These are phyloP conservation scores for Phyllopteryx taeniolatus DNA, from an alignment of 2,113 vertebrate genomes.

Conservation along the genomic window DNA sequence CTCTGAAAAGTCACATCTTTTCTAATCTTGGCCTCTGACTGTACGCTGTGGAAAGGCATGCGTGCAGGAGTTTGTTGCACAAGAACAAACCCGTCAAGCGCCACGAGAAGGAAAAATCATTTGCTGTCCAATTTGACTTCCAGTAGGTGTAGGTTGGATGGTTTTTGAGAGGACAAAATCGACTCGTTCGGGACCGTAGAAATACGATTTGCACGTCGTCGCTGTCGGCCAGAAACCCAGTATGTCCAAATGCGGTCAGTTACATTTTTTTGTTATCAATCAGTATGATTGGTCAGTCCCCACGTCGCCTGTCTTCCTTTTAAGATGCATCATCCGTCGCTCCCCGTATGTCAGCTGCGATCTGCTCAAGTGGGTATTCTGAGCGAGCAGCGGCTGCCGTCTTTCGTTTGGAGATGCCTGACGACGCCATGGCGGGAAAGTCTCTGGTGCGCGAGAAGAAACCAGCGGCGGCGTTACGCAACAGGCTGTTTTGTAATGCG, in stretches of 20 bases:
- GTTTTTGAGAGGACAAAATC: too few species aligned
- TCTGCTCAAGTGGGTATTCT: slow-evolving; percentile 27
- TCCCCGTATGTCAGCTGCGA: neutral
- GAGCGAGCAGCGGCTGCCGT: slow-evolving; percentile 33
- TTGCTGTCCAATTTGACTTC: neutral
- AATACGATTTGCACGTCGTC: too few species aligned
- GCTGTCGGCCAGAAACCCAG: too few species aligned
- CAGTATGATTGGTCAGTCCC: too few species aligned
- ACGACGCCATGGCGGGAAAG: slow-evolving; percentile 19
- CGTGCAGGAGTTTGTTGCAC: neutral
- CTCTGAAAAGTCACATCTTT: slow-evolving; percentile 42
- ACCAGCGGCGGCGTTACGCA: slow-evolving; percentile 51
- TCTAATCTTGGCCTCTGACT: slow-evolving; percentile 62
- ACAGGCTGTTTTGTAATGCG: slow-evolving; percentile 61
- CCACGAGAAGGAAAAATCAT: neutral
- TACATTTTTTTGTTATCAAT: too few species aligned
- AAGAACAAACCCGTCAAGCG: neutral
- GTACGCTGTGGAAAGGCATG: slow-evolving; percentile 20
- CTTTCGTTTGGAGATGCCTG: slow-evolving; percentile 29
- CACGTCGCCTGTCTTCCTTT: too few species aligned
- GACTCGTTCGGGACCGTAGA: too few species aligned
- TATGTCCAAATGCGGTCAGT: too few species aligned
- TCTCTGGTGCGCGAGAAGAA: slow-evolving; percentile 21
- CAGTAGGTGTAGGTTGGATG: neutral
- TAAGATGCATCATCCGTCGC: too few species aligned